Base-by-base conservation (phyloP, 2,113 vertebrate genomes). In the Corythoichthys intestinalis region DNA sequence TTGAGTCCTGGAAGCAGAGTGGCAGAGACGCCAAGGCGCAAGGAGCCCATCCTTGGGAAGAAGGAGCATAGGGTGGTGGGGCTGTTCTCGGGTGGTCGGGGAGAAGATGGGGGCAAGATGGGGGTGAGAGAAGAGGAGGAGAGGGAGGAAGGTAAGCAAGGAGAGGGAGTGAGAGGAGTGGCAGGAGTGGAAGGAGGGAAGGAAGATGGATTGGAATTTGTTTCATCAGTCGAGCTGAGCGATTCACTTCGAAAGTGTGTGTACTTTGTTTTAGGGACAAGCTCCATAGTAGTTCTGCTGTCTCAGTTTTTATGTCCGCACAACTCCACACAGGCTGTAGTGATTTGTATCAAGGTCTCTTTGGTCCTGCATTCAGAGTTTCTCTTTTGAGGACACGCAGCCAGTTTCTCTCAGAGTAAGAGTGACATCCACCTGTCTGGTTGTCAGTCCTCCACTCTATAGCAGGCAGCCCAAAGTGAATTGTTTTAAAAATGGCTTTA, bases 61-160 rank as follows among this genome's bases (percentile, higher is more conserved):
- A 98, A 98, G 78, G 96, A 98, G 88, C 96, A 98, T 44, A 97
- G 92, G 13, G 95, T 96, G 57, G 97, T 98, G 84, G 97, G 96
- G 81, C 95, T 98, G 73, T 94, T 93, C 67, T 96, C 94, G 0
- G 90, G 68, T 0, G 86, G 88, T 0, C 89, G 89, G 17, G 89
- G 90, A 0, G 93, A 91, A 4, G 91, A 67, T 65, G 91, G 89
- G 47, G 94, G 92, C 13, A 92, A 90, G 62, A 92, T 85, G 3
- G 93, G 92, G 69, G 93, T 88, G 69, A 95, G 92, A 50, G 96
- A 96, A 0, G 94, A 95, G 49, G 94, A 94, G 10, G 95, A 97
- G 2, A 91, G 78, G 13, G 96, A 96, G 57, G 77, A 79, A 10
- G 92, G 88, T 68, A 94, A 83, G 20, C 89, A 89, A 0, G 1